Base-by-base conservation (phyloP, 1,140 invertebrate species). In the Aphaenogaster ashmeadi region DNA sequence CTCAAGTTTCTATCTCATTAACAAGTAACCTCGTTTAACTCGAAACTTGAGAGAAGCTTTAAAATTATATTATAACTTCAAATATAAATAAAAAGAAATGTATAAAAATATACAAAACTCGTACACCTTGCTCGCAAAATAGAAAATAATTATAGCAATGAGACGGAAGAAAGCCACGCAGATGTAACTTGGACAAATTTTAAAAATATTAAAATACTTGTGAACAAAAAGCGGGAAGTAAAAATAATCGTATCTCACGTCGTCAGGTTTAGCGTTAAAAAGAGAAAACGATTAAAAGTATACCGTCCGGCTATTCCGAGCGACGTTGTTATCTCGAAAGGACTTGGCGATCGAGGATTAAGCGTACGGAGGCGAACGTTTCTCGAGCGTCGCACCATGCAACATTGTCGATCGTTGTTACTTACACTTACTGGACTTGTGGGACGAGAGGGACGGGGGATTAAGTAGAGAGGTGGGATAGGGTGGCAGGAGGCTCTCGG, bases 371-470 rank as follows among this genome's bases (percentile, higher is more conserved):
- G 27, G 64, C 36, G 52, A 18, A 44, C 33, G 21, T 86, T 79
- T 78, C 84, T 86, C 74, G 47, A 87, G 69, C 7, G 54, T 60
- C 54, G 5, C 18, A 9, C 33, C n/a, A 79, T 69, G 69, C 60
- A 52, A 41, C 18, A 47, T 80, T 52, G 72, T 66, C 47, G 36
- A 67, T 50, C 54, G 54, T 74, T 84, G 41, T 88, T 88, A 94
- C 95, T 95, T 92, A 95, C 94, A 95, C 91, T 95, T 95, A 93
- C 89, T 94, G 85, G 95, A 95, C 92, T 95, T 95, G 92, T 95
- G 94, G 69, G 95, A 95, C 86, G 95, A 94, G 50, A 94, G 90
- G 91, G 95, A 93, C 87, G 94, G 92, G 80, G 96, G 92, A 93
- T 94, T 95, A 91, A 95, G 94, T 93, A 95, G 88, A 60, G 94